Conservation (phyloP, 2,888 invertebrate genomes). For the Microplitis manilae region DNA sequence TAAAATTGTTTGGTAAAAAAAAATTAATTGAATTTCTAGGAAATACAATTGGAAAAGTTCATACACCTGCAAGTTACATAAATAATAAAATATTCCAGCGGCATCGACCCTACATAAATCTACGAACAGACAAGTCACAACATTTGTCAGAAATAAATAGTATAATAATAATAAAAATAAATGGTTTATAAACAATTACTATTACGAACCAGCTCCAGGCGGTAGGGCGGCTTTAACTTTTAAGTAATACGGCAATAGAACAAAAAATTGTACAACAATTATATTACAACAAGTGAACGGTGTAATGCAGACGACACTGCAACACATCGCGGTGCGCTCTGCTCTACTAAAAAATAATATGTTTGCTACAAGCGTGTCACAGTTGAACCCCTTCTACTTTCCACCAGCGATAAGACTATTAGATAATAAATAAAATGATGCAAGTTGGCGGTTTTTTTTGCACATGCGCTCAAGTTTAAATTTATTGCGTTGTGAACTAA, state of each 20-base stretch:
- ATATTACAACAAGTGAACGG: constrained; percentile 56
- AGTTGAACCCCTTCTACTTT: constrained; percentile 46
- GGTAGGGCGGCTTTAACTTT: constrained; percentile 62
- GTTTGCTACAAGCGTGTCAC: constrained; percentile 50
- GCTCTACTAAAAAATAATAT: constrained; percentile 60
- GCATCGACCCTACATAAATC: constrained; percentile 43
- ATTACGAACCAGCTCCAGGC: constrained; percentile 66
- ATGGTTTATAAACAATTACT: constrained; percentile 6
- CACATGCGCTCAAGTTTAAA: constrained; percentile 28
- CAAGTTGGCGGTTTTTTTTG: constrained; percentile 17
- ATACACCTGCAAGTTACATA: constrained; percentile 37
- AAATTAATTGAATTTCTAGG: constrained; percentile 27
- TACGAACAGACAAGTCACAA: neutral
- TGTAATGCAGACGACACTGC: constrained; percentile 59
- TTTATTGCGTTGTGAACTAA: neutral
- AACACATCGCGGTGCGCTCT: constrained; percentile 68
- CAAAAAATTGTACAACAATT: constrained; percentile 39
- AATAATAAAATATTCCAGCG: constrained; percentile 42
- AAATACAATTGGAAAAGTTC: constrained; percentile 35
- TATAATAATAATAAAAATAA: neutral
- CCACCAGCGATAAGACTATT: neutral
- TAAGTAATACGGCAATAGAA: constrained; percentile 48
- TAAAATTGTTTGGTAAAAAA: constrained; percentile 12
- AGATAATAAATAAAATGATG: constrained; percentile 34
- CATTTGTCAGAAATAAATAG: neutral